Evolutionary conservation across 2,888 invertebrate species (phyloP).

Genomic region (Cephalotes varians): DNA sequence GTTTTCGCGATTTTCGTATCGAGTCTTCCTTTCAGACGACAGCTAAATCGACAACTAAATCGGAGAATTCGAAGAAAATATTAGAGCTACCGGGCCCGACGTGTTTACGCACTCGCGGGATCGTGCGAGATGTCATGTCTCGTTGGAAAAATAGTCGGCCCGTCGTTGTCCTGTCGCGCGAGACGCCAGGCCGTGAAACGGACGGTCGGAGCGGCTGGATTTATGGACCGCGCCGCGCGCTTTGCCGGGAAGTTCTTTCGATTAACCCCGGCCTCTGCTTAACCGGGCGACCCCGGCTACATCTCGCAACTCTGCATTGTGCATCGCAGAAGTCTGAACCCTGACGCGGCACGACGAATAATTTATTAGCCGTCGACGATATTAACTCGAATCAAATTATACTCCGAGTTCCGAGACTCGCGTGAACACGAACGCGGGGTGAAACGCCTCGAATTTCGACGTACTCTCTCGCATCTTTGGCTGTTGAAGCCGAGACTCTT

Average conservation of each 20-base stretch:
- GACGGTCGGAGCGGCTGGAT: slow-evolving; percentile 53
- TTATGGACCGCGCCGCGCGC: slow-evolving; percentile 16
- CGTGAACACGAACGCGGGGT: slow-evolving; percentile 1
- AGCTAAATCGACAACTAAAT: neutral
- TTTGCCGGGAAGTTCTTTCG: slow-evolving; percentile 20
- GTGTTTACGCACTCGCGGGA: neutral
- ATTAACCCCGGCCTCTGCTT: slow-evolving; percentile 44
- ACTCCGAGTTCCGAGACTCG: neutral
- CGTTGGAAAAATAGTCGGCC: slow-evolving; percentile 67
- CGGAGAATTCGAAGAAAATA: neutral
- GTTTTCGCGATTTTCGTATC: neutral
- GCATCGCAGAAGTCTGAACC: slow-evolving; percentile 46
- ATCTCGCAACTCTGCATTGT: slow-evolving; percentile 34
- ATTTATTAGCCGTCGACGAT: slow-evolving; percentile 43
- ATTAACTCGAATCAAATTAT: slow-evolving; percentile 38
- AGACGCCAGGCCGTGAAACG: slow-evolving; percentile 76
- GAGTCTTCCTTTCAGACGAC: neutral
- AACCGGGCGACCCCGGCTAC: slow-evolving; percentile 26
- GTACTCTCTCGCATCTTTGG: neutral
- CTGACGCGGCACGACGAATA: slow-evolving; percentile 60
- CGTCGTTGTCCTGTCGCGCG: slow-evolving; percentile 70
- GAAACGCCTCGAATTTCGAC: neutral
- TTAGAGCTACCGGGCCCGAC: neutral
- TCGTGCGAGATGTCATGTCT: slow-evolving; percentile 44
- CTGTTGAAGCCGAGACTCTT: neutral